A percentile compares a stretch with the other conserved stretches of the same genome.
Conservation (phyloP, 1,140 invertebrate genomes). For the Mactra quadrangularis region DNA sequence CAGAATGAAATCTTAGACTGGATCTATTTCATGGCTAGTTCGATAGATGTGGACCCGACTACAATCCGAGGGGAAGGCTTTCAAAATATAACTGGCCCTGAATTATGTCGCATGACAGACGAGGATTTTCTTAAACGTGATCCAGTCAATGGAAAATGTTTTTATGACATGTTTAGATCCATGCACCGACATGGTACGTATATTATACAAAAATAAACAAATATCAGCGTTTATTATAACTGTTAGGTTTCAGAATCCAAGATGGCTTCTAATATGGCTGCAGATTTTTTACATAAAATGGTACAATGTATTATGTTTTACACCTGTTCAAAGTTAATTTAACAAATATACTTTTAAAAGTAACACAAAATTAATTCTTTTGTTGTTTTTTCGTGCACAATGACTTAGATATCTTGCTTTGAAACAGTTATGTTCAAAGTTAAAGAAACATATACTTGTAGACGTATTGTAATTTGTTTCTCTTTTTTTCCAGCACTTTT, state of each 20-base stretch:
- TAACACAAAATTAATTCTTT: too few relatives aligned
- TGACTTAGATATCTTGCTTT: too few relatives aligned
- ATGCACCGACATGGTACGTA: constrained; percentile 65
- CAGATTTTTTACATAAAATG: neutral
- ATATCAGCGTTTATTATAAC: constrained; percentile 11
- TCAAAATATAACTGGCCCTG: constrained; percentile 73
- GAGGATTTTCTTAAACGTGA: constrained; percentile 74
- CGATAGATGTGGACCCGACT: constrained; percentile 67
- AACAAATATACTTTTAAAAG: too few relatives aligned
- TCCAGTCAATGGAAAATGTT: constrained; percentile 71
- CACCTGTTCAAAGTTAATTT: too few relatives aligned
- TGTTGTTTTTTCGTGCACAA: too few relatives aligned
- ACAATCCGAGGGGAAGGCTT: constrained; percentile 77
- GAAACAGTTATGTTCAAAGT: too few relatives aligned
- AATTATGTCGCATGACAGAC: constrained; percentile 75
- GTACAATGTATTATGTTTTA: too few relatives aligned
- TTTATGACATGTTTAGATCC: constrained; percentile 72
- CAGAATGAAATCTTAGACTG: constrained; percentile 75
- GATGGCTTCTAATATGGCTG: neutral
- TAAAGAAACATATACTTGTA: too few relatives aligned
- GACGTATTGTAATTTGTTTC: too few relatives aligned
- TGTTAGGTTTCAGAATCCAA: neutral
- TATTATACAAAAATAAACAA: neutral
- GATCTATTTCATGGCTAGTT: constrained; percentile 72
- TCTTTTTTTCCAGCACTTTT: constrained; percentile 38